Percentiles rank a stretch among this genome's conserved stretches.
phyloP scores from a whole-genome alignment of 2,888 invertebrate genomes.

The Drosophila ezoana region DNA sequence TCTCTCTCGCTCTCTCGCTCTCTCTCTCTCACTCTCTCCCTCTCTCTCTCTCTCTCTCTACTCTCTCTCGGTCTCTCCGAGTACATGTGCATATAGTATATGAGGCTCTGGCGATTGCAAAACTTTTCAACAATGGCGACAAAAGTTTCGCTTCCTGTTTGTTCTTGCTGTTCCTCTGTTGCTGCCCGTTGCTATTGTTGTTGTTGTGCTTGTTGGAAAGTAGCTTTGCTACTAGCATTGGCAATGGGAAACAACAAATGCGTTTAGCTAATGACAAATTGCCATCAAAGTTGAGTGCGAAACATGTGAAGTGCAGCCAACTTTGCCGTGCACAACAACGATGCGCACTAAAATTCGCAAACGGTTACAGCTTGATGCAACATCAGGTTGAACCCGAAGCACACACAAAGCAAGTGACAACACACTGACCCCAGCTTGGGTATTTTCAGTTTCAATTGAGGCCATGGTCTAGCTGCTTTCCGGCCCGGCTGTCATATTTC shows the following conservation, averaged over 20 bases:
- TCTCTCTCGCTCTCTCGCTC: background rate
- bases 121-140: constrained; percentile 79
- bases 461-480: constrained; percentile 6
- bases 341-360: constrained; percentile 28
- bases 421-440: background rate
- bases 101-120: constrained; percentile 79
- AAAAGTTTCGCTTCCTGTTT: constrained; percentile 66
- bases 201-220: constrained; percentile 4
- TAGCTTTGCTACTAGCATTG: constrained; percentile 11
- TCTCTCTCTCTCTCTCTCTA: background rate
- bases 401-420: background rate
- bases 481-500: constrained; percentile 21
- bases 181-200: background rate
- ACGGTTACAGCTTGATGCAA: constrained; percentile 2
- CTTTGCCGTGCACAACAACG: constrained; percentile 6
- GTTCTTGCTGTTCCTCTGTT: constrained; percentile 6
- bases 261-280: constrained; percentile 60
- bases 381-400: background rate
- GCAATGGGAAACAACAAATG: constrained; percentile 12
- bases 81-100: constrained; percentile 71
- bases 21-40: constrained; percentile 2
- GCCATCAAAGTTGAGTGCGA: constrained; percentile 55
- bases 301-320: constrained; percentile 41
- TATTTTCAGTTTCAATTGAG: background rate
- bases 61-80: background rate